Evolutionary conservation across 2,888 invertebrate species (phyloP).

Genomic region (Scaptomyza parva): DNA sequence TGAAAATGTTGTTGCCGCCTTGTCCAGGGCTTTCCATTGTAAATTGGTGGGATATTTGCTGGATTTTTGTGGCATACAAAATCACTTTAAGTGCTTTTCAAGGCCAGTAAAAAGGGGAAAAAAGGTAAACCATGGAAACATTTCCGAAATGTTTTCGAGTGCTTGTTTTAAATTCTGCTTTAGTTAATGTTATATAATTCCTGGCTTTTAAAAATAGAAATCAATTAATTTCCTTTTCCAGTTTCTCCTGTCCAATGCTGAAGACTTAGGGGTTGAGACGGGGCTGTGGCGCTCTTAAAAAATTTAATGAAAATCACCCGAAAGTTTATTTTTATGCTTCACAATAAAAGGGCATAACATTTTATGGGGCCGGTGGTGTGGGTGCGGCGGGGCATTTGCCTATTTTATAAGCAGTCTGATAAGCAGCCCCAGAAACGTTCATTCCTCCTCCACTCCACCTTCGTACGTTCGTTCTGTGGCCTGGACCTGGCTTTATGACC

Average conservation of each 20-base stretch:
- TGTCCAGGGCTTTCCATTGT: slow-evolving; percentile 29
- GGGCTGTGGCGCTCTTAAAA: slow-evolving; percentile 49
- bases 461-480: slow-evolving; percentile 35
- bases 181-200: slow-evolving; percentile 41
- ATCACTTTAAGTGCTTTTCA: slow-evolving; percentile 61
- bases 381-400: slow-evolving; percentile 50
- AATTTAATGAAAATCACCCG: slow-evolving; percentile 68
- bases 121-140: slow-evolving; percentile 30
- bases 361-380: slow-evolving; percentile 43
- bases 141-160: slow-evolving; percentile 23
- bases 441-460: neutral
- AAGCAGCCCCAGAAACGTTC: slow-evolving; percentile 55
- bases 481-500: slow-evolving; percentile 54
- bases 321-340: slow-evolving; percentile 68
- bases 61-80: slow-evolving; percentile 45
- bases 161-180: slow-evolving; percentile 40
- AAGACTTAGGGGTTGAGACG: neutral
- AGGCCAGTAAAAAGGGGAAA: slow-evolving; percentile 32
- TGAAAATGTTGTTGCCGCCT: slow-evolving; percentile 55
- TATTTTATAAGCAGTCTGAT: slow-evolving; percentile 46
- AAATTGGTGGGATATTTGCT: slow-evolving; percentile 36
- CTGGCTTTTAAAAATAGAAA: slow-evolving; percentile 50
- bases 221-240: slow-evolving; percentile 61
- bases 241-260: neutral
- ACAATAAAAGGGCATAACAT: slow-evolving; percentile 65